These are phyloP conservation scores for Cryptops parisi DNA, from an alignment of 2,888 invertebrate genomes.

Conservation along the genomic window DNA sequence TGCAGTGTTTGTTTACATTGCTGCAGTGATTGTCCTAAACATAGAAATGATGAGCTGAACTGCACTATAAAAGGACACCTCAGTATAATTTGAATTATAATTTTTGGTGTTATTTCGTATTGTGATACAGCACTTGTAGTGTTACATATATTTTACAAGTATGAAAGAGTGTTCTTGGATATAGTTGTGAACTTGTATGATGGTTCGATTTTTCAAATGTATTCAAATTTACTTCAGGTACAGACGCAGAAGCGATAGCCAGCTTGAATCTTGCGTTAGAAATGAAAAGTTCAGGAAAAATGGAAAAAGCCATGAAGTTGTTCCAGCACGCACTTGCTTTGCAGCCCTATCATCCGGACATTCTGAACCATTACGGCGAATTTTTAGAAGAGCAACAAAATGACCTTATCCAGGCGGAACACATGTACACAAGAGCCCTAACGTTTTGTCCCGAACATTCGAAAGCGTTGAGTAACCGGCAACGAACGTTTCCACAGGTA, in stretches of 20 bases:
- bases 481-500: conserved; percentile 72
- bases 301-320: conserved; percentile 67
- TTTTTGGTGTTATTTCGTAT: no score
- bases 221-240: conserved; percentile 27
- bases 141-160: no score
- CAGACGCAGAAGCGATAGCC: conserved; percentile 60
- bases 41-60: no score
- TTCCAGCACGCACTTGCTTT: conserved; percentile 83
- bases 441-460: conserved; percentile 67
- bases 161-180: no score
- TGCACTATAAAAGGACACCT: no score
- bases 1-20: no score
- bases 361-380: conserved; percentile 82
- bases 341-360: conserved; percentile 81
- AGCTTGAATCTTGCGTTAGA: conserved; percentile 71
- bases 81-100: no score
- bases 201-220: background rate
- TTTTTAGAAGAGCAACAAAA: conserved; percentile 72
- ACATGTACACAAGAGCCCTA: conserved; percentile 67
- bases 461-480: conserved; percentile 60
- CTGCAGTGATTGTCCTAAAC: no score
- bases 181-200: background rate
- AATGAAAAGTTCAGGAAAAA: conserved; percentile 65
- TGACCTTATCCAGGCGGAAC: conserved; percentile 78
- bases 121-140: no score